Percentiles rank a stretch among this genome's conserved stretches.
Evolutionary conservation across 2,888 invertebrate species (phyloP).

Genomic region (Drosophila tanythrix): DNA sequence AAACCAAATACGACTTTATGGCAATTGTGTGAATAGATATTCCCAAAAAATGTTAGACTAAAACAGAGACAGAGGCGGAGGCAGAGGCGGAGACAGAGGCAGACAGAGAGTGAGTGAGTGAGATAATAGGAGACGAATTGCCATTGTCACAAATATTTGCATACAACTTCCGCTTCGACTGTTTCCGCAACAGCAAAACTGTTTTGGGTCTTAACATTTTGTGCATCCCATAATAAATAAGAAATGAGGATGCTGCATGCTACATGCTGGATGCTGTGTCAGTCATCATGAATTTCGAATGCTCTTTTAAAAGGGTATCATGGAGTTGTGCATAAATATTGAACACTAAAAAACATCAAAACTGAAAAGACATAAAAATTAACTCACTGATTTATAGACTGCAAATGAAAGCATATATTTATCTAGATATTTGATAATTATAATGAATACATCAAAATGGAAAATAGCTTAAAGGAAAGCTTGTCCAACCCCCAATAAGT

Average conservation of each 20-base stretch:
- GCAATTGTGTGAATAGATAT: constrained; percentile 30
- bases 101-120: not conserved
- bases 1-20: constrained; percentile 45
- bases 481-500: no score
- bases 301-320: constrained; percentile 14
- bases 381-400: not conserved
- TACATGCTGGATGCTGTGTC: constrained; percentile 11
- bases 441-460: not conserved
- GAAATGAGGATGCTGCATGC: constrained; percentile 23
- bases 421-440: not conserved
- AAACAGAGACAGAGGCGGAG: no score
- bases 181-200: constrained; percentile 51
- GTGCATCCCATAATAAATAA: constrained; percentile 44
- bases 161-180: constrained; percentile 57
- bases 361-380: not conserved
- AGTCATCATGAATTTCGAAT: constrained; percentile 12
- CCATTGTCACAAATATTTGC: constrained; percentile 49
- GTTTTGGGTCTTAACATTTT: constrained; percentile 38
- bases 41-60: constrained; percentile 6
- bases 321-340: not conserved
- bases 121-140: not conserved
- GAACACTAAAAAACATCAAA: not conserved
- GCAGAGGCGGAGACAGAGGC: accelerated
- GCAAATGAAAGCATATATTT: not conserved
- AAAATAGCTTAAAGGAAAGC: not conserved